Conservation (phyloP, 2,113 vertebrate species). For the Alouatta palliata region DNA sequence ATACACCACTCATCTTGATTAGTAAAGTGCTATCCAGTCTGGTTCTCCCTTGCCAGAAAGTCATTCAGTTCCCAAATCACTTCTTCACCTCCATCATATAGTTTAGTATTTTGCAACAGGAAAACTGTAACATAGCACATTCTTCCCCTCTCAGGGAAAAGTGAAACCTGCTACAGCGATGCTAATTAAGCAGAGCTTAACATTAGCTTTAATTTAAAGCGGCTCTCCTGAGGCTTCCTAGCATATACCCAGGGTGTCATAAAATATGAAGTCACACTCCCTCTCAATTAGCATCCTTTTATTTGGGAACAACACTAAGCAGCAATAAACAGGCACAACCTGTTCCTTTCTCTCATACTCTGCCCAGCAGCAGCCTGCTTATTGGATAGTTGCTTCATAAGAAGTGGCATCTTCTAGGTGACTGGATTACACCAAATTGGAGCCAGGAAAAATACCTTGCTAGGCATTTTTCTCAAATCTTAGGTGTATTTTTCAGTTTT, state of each 20-base stretch:
- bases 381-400: conserved; percentile 20
- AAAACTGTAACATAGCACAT: conserved; percentile 81
- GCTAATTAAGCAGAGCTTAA: conserved; percentile 83
- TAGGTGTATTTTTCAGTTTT: conserved; percentile 20
- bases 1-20: conserved; percentile 86
- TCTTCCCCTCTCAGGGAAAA: conserved; percentile 74
- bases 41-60: conserved; percentile 85
- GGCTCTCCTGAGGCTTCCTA: conserved; percentile 80
- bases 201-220: conserved; percentile 83
- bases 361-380: conserved; percentile 60
- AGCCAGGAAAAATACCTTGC: background rate
- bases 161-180: conserved; percentile 69
- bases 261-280: conserved; percentile 80
- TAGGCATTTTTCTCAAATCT: conserved; percentile 11
- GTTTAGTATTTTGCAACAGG: conserved; percentile 82
- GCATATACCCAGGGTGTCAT: conserved; percentile 76
- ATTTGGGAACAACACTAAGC: conserved; percentile 80
- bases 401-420: background rate
- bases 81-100: conserved; percentile 85
- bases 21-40: conserved; percentile 85
- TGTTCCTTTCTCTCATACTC: conserved; percentile 70
- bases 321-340: conserved; percentile 77
- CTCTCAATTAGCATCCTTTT: conserved; percentile 83
- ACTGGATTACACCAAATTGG: conserved; percentile 28
- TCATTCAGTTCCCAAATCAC: conserved; percentile 85